Evolutionary conservation across 2,888 invertebrate species (phyloP).

Genomic region (Drosophila mayaguana): DNA sequence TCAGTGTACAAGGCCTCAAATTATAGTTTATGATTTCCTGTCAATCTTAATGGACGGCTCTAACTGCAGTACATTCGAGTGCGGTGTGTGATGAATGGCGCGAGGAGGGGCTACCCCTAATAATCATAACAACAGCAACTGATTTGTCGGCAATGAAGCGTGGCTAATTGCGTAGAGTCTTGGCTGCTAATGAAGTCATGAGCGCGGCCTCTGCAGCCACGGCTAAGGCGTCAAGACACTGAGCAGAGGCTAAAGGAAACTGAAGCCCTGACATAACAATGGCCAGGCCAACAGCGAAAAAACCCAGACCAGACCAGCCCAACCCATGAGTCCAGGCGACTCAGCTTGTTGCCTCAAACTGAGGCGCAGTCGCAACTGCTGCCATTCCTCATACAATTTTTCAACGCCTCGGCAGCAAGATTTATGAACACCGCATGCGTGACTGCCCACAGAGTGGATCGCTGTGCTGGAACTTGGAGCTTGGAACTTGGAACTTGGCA

Average conservation of each 20-base stretch:
- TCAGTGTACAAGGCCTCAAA: slow-evolving; percentile 54
- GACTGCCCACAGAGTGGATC: slow-evolving; percentile 63
- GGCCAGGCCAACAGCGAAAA: slow-evolving; percentile 21
- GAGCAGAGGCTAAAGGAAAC: slow-evolving; percentile 9
- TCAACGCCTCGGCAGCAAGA: slow-evolving; percentile 73
- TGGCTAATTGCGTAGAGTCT: slow-evolving; percentile 72
- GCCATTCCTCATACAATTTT: slow-evolving; percentile 70
- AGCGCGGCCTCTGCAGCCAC: slow-evolving; percentile 34
- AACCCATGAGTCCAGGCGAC: slow-evolving; percentile 35
- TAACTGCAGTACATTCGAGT: slow-evolving; percentile 44
- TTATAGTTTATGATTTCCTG: slow-evolving; percentile 79
- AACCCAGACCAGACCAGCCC: slow-evolving; percentile 48
- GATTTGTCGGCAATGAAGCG: slow-evolving; percentile 73
- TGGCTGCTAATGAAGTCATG: slow-evolving; percentile 76
- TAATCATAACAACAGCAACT: slow-evolving; percentile 54
- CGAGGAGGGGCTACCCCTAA: slow-evolving; percentile 21
- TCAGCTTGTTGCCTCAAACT: slow-evolving; percentile 35
- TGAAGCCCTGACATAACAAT: slow-evolving; percentile 57
- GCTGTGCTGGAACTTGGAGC: not conserved
- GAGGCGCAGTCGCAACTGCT: slow-evolving; percentile 64
- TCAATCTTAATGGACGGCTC: slow-evolving; percentile 69
- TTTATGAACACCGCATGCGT: slow-evolving; percentile 75
- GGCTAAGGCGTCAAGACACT: slow-evolving; percentile 20
- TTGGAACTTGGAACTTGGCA: not conserved
- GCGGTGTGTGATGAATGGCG: not conserved